These are phyloP conservation scores for Poecile montanus DNA, from an alignment of 2,797 vertebrate genomes.

Conservation along the genomic window DNA sequence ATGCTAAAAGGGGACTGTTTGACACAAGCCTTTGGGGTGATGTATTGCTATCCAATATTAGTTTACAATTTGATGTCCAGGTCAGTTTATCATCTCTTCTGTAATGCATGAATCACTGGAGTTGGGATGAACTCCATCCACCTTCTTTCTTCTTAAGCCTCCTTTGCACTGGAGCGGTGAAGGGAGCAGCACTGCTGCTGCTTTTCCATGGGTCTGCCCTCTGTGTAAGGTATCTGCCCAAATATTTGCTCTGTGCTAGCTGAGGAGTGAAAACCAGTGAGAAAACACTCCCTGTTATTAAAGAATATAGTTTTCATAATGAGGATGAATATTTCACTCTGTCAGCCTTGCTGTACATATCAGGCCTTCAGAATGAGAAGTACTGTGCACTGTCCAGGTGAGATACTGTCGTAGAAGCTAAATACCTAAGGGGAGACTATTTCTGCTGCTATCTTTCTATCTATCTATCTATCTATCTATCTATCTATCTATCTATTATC, in stretches of 20 bases:
- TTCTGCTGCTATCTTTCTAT: background rate
- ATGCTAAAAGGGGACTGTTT: background rate
- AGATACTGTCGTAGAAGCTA: background rate
- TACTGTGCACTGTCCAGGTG: accelerated
- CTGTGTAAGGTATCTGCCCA: background rate
- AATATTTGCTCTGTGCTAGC: background rate
- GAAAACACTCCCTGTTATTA: background rate
- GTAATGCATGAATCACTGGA: background rate
- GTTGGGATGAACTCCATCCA: background rate
- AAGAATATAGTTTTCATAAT: background rate
- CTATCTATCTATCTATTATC: background rate
- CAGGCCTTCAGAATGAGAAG: background rate
- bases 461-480: background rate
- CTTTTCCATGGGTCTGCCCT: background rate
- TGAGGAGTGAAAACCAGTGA: background rate
- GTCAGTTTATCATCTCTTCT: background rate
- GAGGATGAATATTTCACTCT: background rate
- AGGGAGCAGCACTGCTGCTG: background rate
- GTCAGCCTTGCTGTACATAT: background rate
- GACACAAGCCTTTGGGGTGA: background rate
- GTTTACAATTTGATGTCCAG: background rate
- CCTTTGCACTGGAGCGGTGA: background rate
- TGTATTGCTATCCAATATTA: background rate
- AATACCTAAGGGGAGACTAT: background rate
- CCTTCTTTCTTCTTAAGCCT: background rate